Percentiles rank a stretch among this genome's conserved stretches.
Evolutionary conservation across 1,140 invertebrate species (phyloP).

Genomic region (Parasteatoda tepidariorum): DNA sequence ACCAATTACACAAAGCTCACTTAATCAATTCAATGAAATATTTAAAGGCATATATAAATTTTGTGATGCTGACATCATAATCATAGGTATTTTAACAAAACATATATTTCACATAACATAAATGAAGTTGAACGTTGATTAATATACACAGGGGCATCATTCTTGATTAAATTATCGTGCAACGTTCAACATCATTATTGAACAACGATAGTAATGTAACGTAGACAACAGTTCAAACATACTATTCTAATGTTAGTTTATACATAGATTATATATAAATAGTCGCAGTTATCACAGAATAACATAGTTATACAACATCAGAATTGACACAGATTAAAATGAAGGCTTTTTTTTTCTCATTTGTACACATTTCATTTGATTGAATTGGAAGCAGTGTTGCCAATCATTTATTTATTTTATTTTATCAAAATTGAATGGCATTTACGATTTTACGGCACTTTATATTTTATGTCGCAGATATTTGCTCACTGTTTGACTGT

Average conservation of each 20-base stretch:
- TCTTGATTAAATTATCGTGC: not conserved
- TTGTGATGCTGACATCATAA: constrained; percentile 1
- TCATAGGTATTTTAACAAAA: constrained; percentile 28
- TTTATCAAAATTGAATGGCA: too few species aligned
- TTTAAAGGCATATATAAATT: not conserved
- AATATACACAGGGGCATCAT: not conserved
- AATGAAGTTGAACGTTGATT: not conserved
- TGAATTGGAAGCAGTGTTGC: constrained; percentile 30
- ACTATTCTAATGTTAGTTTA: constrained; percentile 40
- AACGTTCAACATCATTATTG: constrained; percentile 34
- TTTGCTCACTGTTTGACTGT: too few species aligned
- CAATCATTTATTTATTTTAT: not conserved
- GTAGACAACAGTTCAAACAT: constrained; percentile 42
- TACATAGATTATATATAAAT: constrained; percentile 48
- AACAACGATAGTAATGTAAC: constrained; percentile 38
- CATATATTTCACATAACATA: not conserved
- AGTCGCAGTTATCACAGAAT: constrained; percentile 56
- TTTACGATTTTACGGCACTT: too few species aligned
- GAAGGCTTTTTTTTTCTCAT: constrained; percentile 45
- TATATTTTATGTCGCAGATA: too few species aligned
- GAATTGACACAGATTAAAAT: constrained; percentile 36
- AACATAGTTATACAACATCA: constrained; percentile 53
- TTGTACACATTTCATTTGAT: not conserved
- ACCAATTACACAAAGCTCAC: too few species aligned
- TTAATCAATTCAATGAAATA: too few species aligned